Evolutionary conservation across 2,888 invertebrate species (phyloP).

Genomic region (Dorcus hopei): DNA sequence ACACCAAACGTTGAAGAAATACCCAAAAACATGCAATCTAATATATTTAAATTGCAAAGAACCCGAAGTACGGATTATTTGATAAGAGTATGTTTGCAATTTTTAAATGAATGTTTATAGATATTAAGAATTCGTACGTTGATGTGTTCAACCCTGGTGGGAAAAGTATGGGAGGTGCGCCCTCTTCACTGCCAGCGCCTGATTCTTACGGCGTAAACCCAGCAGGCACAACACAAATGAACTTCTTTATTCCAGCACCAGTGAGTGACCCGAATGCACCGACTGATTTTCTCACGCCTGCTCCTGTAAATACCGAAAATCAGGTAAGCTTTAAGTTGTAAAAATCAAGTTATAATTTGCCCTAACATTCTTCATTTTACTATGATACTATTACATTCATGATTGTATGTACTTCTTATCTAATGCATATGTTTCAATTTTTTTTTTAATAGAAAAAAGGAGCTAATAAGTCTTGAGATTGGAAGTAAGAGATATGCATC

Average conservation of each 20-base stretch:
- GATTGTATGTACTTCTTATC: neutral
- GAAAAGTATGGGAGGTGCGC: slow-evolving; percentile 37
- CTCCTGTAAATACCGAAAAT: slow-evolving; percentile 25
- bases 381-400: neutral
- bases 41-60: slow-evolving; percentile 78
- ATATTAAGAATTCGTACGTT: slow-evolving; percentile 81
- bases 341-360: neutral
- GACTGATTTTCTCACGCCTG: slow-evolving; percentile 55
- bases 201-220: slow-evolving; percentile 30
- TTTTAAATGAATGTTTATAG: slow-evolving; percentile 46
- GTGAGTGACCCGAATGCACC: slow-evolving; percentile 56
- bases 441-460: slow-evolving; percentile 33
- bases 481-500: slow-evolving; percentile 28
- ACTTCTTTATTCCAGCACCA: slow-evolving; percentile 58
- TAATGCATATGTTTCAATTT: slow-evolving; percentile 1
- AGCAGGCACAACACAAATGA: slow-evolving; percentile 47
- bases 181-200: slow-evolving; percentile 43
- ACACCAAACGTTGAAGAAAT: neutral
- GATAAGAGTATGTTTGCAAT: neutral
- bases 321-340: slow-evolving; percentile 1
- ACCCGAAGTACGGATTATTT: slow-evolving; percentile 62
- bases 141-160: slow-evolving; percentile 82
- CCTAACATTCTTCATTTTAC: neutral
- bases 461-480: slow-evolving; percentile 36
- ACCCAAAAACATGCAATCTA: slow-evolving; percentile 48